A percentile compares a stretch with the other conserved stretches of the same genome.
Evolutionary conservation across 37 sponge, comb jelly and placozoan species (phyloP).

Genomic region (Agelas oroides): DNA sequence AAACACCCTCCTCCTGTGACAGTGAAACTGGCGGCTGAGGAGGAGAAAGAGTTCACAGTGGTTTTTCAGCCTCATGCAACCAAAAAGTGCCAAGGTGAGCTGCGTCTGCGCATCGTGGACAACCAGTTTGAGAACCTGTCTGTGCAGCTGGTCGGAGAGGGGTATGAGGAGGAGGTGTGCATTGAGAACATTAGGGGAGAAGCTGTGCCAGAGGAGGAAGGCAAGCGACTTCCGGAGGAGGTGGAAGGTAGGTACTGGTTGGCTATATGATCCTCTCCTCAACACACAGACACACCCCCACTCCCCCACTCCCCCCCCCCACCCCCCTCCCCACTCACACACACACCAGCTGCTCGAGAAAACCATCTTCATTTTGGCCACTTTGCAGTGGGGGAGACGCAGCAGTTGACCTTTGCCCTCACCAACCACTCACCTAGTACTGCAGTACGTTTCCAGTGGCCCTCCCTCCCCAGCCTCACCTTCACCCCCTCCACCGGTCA

Average conservation of each 20-base stretch:
- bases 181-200: slow-evolving; percentile 70
- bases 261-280: too few relatives aligned
- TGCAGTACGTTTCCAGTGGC: slow-evolving; percentile 78
- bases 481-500: slow-evolving; percentile 90
- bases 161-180: slow-evolving; percentile 85
- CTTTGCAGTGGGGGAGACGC: slow-evolving; percentile 75
- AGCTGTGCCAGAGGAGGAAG: slow-evolving; percentile 10
- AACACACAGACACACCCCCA: background rate
- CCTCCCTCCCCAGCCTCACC: slow-evolving; percentile 47
- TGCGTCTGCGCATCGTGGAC: slow-evolving; percentile 64
- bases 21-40: slow-evolving; percentile 50
- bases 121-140: slow-evolving; percentile 91
- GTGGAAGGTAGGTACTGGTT: background rate
- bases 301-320: slow-evolving; percentile 24
- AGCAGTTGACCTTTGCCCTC: slow-evolving; percentile 89
- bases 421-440: slow-evolving; percentile 79
- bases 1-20: slow-evolving; percentile 41
- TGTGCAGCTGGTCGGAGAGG: slow-evolving; percentile 89
- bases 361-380: slow-evolving; percentile 88
- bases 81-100: slow-evolving; percentile 45
- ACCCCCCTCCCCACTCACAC: background rate
- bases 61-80: slow-evolving; percentile 55
- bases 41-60: slow-evolving; percentile 54
- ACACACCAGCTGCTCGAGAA: slow-evolving; percentile 42
- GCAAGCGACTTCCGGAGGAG: background rate